These are phyloP conservation scores for Telenomus remus DNA, from an alignment of 1,140 invertebrate genomes.

Conservation along the genomic window DNA sequence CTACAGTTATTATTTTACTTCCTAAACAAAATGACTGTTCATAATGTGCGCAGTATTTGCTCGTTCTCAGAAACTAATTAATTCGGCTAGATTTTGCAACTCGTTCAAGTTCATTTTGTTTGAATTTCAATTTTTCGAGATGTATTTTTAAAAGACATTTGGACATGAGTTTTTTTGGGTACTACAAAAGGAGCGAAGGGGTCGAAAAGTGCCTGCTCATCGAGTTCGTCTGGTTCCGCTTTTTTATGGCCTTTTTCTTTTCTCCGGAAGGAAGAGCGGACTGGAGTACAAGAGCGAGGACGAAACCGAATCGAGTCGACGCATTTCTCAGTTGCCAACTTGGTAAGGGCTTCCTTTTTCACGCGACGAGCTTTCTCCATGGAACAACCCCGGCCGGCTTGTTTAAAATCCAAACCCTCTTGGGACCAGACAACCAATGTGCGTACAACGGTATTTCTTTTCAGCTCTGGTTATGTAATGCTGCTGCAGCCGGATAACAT, in stretches of 20 bases:
- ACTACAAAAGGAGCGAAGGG: conserved; percentile 22
- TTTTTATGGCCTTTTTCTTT: conserved; percentile 55
- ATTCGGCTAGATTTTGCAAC: too few species aligned
- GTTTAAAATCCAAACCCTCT: conserved; percentile 43
- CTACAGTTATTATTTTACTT: too few species aligned
- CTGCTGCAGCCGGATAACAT: too few species aligned
- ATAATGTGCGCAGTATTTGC: too few species aligned
- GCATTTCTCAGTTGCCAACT: conserved; percentile 32
- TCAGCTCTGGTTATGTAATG: too few species aligned
- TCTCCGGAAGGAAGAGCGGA: conserved; percentile 47
- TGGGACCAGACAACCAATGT: conserved; percentile 9
- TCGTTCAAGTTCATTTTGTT: too few species aligned
- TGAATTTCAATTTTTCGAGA: too few species aligned
- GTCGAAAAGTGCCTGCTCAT: conserved; percentile 60
- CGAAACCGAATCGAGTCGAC: conserved; percentile 31
- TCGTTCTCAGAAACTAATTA: too few species aligned
- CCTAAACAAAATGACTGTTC: too few species aligned
- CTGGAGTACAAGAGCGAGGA: conserved; percentile 37
- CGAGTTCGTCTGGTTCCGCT: conserved; percentile 53
- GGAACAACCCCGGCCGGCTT: conserved; percentile 17
- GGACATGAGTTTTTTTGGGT: too few species aligned
- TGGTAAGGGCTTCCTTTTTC: conserved; percentile 37
- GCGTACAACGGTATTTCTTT: too few species aligned
- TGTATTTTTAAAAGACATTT: too few species aligned
- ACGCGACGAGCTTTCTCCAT: conserved; percentile 16